Evolutionary conservation across 2,113 vertebrate genomes (phyloP).

Genomic region (Rhinichthys klamathensis): DNA sequence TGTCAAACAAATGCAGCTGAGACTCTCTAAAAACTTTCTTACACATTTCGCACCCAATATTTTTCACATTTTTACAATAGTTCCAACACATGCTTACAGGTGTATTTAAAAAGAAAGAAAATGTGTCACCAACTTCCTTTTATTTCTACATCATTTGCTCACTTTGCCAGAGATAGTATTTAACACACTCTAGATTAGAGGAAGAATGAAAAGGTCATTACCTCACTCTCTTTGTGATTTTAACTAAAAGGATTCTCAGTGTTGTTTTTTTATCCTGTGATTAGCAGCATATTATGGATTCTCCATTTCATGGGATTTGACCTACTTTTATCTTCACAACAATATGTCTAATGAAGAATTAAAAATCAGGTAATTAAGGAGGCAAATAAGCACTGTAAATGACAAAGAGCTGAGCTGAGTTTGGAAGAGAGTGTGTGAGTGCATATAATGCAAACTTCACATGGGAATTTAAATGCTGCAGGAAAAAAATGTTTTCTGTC

Average conservation of each 20-base stretch:
- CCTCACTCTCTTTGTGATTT: background rate
- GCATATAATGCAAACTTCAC: background rate
- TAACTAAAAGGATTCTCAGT: background rate
- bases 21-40: too few relatives aligned
- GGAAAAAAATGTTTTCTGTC: too few relatives aligned
- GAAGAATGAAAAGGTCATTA: too few relatives aligned
- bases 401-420: background rate
- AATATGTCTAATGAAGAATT: background rate
- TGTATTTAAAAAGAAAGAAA: background rate
- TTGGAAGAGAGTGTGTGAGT: background rate
- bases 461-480: background rate
- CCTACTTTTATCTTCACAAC: background rate
- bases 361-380: background rate
- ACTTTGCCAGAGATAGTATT: background rate
- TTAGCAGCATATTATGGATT: background rate
- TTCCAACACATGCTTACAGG: too few relatives aligned
- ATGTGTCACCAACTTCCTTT: background rate
- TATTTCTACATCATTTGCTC: background rate
- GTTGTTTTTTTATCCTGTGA: background rate
- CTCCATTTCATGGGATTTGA: background rate
- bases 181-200: background rate
- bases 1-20: too few relatives aligned
- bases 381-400: background rate
- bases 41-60: too few relatives aligned
- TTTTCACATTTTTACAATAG: too few relatives aligned